A percentile compares a stretch with the other conserved stretches of the same genome.
phyloP scores from a whole-genome alignment of 2,113 vertebrate genomes.

The Sapajus apella region DNA sequence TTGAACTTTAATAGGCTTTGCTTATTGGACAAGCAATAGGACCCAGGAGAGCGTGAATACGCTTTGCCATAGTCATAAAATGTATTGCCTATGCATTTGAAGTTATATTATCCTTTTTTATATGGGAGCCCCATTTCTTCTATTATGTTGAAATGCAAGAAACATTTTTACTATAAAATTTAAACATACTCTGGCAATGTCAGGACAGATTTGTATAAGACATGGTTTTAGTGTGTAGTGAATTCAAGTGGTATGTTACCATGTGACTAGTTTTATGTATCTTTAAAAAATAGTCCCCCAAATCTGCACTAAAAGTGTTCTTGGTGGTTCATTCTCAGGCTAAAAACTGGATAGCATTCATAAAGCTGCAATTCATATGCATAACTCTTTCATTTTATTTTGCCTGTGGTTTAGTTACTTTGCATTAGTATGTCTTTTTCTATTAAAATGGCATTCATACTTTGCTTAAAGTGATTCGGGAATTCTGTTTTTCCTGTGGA shows the following conservation, averaged over 20 bases:
- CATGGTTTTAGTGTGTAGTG: slow-evolving; percentile 27
- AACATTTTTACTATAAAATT: slow-evolving; percentile 69
- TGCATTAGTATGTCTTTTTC: not conserved
- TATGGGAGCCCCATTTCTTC: slow-evolving; percentile 62
- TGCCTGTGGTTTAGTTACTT: slow-evolving; percentile 51
- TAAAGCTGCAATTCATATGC: slow-evolving; percentile 34
- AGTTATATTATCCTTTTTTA: slow-evolving; percentile 59
- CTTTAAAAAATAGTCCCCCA: slow-evolving; percentile 59
- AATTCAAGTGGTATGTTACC: slow-evolving; percentile 48
- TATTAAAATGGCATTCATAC: slow-evolving; percentile 14
- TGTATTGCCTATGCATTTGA: slow-evolving; percentile 55
- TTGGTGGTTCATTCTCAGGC: slow-evolving; percentile 35
- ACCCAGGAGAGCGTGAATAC: slow-evolving; percentile 47
- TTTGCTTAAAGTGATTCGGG: slow-evolving; percentile 36
- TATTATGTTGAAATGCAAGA: slow-evolving; percentile 49
- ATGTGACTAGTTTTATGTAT: slow-evolving; percentile 52
- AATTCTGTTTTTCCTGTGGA: slow-evolving; percentile 57
- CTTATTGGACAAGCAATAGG: slow-evolving; percentile 58
- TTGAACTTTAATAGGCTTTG: slow-evolving; percentile 62
- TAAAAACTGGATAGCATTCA: slow-evolving; percentile 56
- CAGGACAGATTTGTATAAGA: slow-evolving; percentile 63
- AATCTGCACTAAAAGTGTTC: slow-evolving; percentile 45
- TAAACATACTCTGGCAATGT: slow-evolving; percentile 52
- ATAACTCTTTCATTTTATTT: slow-evolving; percentile 49
- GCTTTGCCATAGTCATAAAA: slow-evolving; percentile 51